A percentile compares a stretch with the other conserved stretches of the same genome.
Evolutionary conservation across 2,888 invertebrate species (phyloP).

Genomic region (Sturmia bella): DNA sequence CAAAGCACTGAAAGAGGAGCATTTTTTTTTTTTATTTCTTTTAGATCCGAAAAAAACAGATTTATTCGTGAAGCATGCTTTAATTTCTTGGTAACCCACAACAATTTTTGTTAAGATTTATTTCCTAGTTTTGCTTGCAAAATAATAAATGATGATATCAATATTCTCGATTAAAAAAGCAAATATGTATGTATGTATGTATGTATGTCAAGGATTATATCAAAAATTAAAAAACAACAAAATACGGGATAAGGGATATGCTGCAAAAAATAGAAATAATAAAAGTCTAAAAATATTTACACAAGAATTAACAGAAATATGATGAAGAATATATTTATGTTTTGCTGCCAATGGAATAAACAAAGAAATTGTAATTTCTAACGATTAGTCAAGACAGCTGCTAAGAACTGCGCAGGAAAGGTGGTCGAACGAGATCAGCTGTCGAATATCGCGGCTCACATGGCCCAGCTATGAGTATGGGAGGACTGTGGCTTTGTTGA

Average conservation of each 20-base stretch:
- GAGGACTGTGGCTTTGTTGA: too few species aligned
- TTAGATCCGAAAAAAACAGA: background rate
- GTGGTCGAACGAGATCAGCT: too few species aligned
- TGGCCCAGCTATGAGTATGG: too few species aligned
- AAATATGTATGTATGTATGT: conserved; percentile 21
- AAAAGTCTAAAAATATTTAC: conserved; percentile 38
- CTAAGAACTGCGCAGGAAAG: too few species aligned
- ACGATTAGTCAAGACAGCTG: background rate
- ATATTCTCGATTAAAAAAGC: conserved; percentile 37
- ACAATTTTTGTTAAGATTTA: conserved; percentile 30
- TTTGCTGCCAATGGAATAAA: background rate
- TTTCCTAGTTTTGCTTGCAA: conserved; percentile 25
- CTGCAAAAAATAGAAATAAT: conserved; percentile 21
- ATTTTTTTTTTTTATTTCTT: background rate
- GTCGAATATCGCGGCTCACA: too few species aligned
- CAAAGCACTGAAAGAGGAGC: background rate
- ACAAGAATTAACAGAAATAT: conserved; percentile 28
- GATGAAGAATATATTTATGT: background rate
- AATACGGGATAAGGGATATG: conserved; percentile 11
- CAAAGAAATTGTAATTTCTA: background rate
- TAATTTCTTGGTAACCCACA: background rate
- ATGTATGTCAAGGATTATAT: conserved; percentile 59
- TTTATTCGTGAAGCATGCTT: conserved; percentile 2
- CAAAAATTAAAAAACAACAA: conserved; percentile 46
- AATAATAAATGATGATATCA: conserved; percentile 43